phyloP scores from a whole-genome alignment of 2,113 vertebrate genomes.

The Pao palembangensis region DNA sequence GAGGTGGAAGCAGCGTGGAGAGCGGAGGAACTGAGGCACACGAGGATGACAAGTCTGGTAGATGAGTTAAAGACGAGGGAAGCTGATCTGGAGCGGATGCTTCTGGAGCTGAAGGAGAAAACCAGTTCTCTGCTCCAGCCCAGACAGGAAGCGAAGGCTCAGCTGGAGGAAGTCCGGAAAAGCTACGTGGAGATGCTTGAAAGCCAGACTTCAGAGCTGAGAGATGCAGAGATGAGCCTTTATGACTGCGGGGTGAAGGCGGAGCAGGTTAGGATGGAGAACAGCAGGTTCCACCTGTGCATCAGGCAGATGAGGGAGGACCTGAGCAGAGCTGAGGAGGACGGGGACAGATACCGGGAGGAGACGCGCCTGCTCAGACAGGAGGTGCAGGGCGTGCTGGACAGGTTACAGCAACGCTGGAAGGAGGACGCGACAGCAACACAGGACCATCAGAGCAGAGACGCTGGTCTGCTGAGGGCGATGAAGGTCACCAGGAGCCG shows the following conservation, averaged over 20 bases:
- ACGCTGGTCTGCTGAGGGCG: not conserved
- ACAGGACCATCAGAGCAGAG: slow-evolving; percentile 3
- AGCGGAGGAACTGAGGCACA: slow-evolving; percentile 18
- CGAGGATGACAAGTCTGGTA: slow-evolving; percentile 17
- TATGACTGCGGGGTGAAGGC: slow-evolving; percentile 41
- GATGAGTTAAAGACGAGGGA: slow-evolving; percentile 20
- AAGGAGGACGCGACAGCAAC: slow-evolving; percentile 1
- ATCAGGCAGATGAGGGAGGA: slow-evolving; percentile 37
- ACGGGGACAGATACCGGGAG: slow-evolving; percentile 9
- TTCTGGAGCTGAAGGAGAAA: slow-evolving; percentile 29
- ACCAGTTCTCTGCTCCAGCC: slow-evolving; percentile 35
- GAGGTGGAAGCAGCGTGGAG: slow-evolving; percentile 41
- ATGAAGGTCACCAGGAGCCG: not conserved
- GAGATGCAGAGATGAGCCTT: slow-evolving; percentile 48
- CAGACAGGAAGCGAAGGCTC: slow-evolving; percentile 40
- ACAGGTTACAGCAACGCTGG: slow-evolving; percentile 37
- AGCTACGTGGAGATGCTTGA: slow-evolving; percentile 21
- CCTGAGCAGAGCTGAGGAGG: not conserved
- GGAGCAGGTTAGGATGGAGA: slow-evolving; percentile 59
- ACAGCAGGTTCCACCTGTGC: slow-evolving; percentile 58
- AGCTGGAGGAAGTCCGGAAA: slow-evolving; percentile 29
- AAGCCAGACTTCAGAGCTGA: slow-evolving; percentile 43
- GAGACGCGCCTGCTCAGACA: not conserved
- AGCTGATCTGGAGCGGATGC: slow-evolving; percentile 29
- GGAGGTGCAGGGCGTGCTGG: not conserved